These are phyloP conservation scores for Chrysemys picta DNA, from an alignment of 2,113 vertebrate species.

Conservation along the genomic window DNA sequence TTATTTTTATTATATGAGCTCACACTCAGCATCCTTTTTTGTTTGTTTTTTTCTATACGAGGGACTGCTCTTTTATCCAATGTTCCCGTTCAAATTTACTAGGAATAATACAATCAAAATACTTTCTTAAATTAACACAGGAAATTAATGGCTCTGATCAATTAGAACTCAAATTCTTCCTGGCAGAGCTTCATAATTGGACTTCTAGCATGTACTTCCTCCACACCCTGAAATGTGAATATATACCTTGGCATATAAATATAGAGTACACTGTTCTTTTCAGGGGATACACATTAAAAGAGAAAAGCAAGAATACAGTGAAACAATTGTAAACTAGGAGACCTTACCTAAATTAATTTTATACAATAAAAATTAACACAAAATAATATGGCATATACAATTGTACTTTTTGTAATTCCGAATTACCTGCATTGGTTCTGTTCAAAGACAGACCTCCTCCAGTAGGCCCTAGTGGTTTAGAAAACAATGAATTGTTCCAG, in stretches of 20 bases:
- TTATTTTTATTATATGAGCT: not conserved
- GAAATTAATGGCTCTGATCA: not conserved
- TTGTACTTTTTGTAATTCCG: not conserved
- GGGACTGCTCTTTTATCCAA: not conserved
- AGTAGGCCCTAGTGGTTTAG: constrained; percentile 78
- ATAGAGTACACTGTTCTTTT: not conserved
- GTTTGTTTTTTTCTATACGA: not conserved
- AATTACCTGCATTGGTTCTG: constrained; percentile 82
- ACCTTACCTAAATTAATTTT: not conserved
- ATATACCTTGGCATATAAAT: not conserved
- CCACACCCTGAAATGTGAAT: not conserved
- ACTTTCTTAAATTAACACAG: not conserved
- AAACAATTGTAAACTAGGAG: not conserved
- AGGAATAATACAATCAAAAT: not conserved
- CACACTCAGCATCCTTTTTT: not conserved
- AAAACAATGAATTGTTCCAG: constrained; percentile 85
- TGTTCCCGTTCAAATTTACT: not conserved
- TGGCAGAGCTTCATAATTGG: not conserved
- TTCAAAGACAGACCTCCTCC: constrained; percentile 83
- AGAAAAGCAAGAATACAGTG: not conserved
- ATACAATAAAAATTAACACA: not conserved
- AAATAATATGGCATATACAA: not conserved
- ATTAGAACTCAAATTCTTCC: not conserved
- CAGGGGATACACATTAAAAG: not conserved
- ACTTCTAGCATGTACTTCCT: not conserved